Percentiles rank a stretch among this genome's conserved stretches.
phyloP scores from a whole-genome alignment of 2,888 invertebrate genomes.

The Hyalella azteca region DNA sequence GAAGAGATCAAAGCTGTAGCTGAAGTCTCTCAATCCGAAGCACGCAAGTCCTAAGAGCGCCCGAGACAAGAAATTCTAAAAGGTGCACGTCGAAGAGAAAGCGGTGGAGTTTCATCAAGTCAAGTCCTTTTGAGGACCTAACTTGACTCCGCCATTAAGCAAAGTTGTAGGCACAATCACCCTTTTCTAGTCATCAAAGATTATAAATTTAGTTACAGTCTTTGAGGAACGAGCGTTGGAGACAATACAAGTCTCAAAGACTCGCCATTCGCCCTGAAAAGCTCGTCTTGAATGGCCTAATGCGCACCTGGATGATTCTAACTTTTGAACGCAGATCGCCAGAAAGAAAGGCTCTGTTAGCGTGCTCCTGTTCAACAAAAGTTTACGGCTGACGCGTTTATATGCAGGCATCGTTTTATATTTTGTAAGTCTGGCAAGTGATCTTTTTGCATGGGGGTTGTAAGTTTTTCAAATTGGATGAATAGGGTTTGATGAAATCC shows the following conservation, averaged over 20 bases:
- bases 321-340: conserved; percentile 22
- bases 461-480: too few species aligned
- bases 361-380: conserved; percentile 3
- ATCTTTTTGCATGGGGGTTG: too few species aligned
- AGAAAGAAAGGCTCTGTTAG: conserved; percentile 13
- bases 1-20: too few species aligned
- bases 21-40: too few species aligned
- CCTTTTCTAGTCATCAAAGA: conserved; percentile 20
- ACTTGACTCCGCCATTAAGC: conserved; percentile 28
- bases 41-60: not conserved
- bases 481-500: too few species aligned
- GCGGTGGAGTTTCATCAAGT: not conserved
- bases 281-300: conserved; percentile 1
- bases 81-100: not conserved
- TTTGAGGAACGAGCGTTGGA: conserved; percentile 31
- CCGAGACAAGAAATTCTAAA: not conserved
- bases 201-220: conserved; percentile 18
- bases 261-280: conserved; percentile 22
- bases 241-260: conserved; percentile 26
- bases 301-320: conserved; percentile 3
- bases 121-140: conserved; percentile 24
- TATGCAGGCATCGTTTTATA: too few species aligned
- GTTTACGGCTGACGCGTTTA: not conserved
- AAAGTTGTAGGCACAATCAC: conserved; percentile 33
- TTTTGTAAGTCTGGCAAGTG: too few species aligned